phyloP scores from a whole-genome alignment of 2,113 vertebrate species.

The Crocuta crocuta region DNA sequence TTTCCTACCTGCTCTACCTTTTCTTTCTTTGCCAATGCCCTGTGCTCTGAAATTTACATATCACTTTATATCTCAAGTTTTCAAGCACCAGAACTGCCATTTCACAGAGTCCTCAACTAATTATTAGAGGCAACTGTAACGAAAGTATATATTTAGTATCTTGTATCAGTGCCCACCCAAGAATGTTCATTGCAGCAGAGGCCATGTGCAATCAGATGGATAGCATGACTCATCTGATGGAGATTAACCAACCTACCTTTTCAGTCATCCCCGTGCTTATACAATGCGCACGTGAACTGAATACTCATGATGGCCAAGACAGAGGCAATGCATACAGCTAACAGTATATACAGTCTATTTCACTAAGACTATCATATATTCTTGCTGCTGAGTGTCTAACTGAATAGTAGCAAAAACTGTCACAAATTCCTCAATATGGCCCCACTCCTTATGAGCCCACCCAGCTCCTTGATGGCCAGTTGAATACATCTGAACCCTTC shows the following conservation, averaged over 20 bases:
- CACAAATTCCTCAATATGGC: background rate
- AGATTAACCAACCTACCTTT: background rate
- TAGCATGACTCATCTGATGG: background rate
- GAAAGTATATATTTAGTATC: background rate
- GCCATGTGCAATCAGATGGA: background rate
- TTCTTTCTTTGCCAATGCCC: background rate
- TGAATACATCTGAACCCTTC: background rate
- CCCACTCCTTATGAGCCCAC: background rate
- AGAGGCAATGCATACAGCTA: background rate
- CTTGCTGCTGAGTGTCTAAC: background rate
- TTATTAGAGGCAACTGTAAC: background rate
- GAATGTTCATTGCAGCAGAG: background rate
- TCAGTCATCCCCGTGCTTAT: background rate
- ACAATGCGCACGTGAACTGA: background rate
- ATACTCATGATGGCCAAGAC: background rate
- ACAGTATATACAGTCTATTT: background rate
- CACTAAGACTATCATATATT: background rate
- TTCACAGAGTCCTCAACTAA: constrained; percentile 11
- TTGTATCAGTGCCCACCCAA: background rate
- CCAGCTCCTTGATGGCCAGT: background rate
- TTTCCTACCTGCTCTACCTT: background rate
- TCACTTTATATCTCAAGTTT: background rate
- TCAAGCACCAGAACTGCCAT: background rate
- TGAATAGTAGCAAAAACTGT: background rate
- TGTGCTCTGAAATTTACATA: background rate